Conservation (phyloP, 2,888 invertebrate genomes). For the Heliconius aoede region DNA sequence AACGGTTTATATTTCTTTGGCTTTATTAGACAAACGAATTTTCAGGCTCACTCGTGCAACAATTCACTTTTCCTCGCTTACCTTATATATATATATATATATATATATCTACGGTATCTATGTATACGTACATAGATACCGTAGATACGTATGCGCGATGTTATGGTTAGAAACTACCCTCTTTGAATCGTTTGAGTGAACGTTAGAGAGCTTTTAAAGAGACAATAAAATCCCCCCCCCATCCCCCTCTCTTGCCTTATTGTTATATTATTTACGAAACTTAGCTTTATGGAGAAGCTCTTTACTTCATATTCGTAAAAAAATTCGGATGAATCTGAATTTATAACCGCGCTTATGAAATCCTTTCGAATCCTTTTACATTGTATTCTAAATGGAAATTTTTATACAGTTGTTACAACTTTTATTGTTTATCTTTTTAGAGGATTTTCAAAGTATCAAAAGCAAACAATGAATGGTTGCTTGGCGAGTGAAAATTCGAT, state of each 20-base stretch:
- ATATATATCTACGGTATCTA: too few species aligned
- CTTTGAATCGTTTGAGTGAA: neutral
- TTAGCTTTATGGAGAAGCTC: neutral
- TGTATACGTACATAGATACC: too few species aligned
- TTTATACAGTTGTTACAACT: neutral
- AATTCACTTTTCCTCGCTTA: too few species aligned
- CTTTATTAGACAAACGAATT: too few species aligned
- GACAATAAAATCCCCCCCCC: neutral
- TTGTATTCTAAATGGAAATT: neutral
- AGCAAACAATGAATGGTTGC: neutral
- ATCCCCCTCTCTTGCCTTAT: too few species aligned
- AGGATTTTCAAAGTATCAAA: neutral
- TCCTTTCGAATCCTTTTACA: neutral
- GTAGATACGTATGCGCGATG: too few species aligned
- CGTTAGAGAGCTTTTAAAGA: neutral
- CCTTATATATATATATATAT: too few species aligned
- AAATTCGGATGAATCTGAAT: neutral
- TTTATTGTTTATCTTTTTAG: neutral
- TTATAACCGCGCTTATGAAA: neutral
- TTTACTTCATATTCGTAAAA: neutral
- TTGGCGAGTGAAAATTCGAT: too few species aligned
- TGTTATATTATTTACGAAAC: constrained; percentile 2
- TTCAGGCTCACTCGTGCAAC: too few species aligned
- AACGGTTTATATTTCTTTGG: too few species aligned
- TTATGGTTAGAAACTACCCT: neutral